Evolutionary conservation across 2,113 vertebrate species (phyloP), one percentile per base, ranked within the genome.

Genomic region (Laticauda laticaudata): DNA sequence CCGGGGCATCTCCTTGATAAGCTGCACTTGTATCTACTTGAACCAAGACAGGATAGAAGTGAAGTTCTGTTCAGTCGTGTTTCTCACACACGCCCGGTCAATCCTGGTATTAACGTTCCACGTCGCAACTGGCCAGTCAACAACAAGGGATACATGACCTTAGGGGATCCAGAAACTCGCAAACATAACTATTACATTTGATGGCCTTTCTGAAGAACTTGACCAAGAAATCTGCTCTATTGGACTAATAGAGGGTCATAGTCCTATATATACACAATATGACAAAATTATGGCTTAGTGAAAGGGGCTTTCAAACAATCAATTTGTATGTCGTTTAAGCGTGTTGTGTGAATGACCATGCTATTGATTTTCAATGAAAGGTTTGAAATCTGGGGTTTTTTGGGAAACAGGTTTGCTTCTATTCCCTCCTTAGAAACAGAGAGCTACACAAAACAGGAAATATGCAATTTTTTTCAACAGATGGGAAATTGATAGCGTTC

Each of bases 1-100:
- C 97, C 96, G 0, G 97, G 97, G 7, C 97, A 97, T 87, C 96
- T 97, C 15, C 95, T 97, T 89, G 96, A 97, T 59, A 97, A 97
- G 75, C 93, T 97, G 43, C 53, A 11, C 53, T 89, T 97, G 5
- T 97, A 95, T 57, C 92, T 91, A 14, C 92, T 92, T 4, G 2
- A 93, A 39, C 29, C 34, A 5, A 26, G 59, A 21, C 21, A 10
- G 0, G 45, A 90, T 87, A 34, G 39, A 53, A 89, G 88, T 10
- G 21, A 93, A 69, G 93, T 75, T 0, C 54, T 97, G 34, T 97
- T 97, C 94, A 96, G 94, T 23, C 89, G 48, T 21, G 56, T 96
- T 8, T 89, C 57, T 1, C 34, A 4, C 2, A 26, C 5, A 18
- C 43, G 3, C 34, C 94, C 39, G 0, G 56, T 26, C 75, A 96